phyloP scores from a whole-genome alignment of 2,797 vertebrate species.

The Hephaestus fuliginosus region DNA sequence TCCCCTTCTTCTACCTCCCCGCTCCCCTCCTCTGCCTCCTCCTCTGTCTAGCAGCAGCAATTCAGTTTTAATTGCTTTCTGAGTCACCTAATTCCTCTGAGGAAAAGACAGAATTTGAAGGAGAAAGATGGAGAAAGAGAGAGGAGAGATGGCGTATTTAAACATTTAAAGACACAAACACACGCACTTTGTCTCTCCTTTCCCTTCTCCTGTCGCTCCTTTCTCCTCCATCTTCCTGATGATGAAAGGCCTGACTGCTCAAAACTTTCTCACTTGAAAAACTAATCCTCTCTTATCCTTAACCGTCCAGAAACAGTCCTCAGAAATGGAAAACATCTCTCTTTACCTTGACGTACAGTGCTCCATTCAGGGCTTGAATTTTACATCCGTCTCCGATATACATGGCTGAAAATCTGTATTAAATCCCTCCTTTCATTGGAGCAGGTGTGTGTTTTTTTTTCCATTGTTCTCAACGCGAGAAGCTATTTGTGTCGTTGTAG shows the following conservation, averaged over 20 bases:
- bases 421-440: not conserved
- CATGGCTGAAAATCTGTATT: not conserved
- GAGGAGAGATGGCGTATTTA: conserved; percentile 53
- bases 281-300: conserved; percentile 18
- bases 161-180: conserved; percentile 56
- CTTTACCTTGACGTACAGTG: conserved; percentile 2
- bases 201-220: not conserved
- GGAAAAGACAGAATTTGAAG: conserved; percentile 48
- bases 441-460: not conserved
- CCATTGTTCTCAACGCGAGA: not conserved
- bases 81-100: conserved; percentile 78
- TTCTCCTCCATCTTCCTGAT: conserved; percentile 5
- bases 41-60: conserved; percentile 70
- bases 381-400: conserved; percentile 6
- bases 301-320: conserved; percentile 23
- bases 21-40: conserved; percentile 62
- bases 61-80: conserved; percentile 83
- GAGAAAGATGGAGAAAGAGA: conserved; percentile 48
- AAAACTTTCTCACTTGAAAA: conserved; percentile 30
- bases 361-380: not conserved
- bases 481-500: conserved; percentile 8
- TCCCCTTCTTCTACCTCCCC: conserved; percentile 64
- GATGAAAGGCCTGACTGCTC: not conserved
- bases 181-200: conserved; percentile 25
- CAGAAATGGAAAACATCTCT: conserved; percentile 4